Base-by-base conservation (phyloP, 2,888 invertebrate species). In the Bhutanitis thaidina region DNA sequence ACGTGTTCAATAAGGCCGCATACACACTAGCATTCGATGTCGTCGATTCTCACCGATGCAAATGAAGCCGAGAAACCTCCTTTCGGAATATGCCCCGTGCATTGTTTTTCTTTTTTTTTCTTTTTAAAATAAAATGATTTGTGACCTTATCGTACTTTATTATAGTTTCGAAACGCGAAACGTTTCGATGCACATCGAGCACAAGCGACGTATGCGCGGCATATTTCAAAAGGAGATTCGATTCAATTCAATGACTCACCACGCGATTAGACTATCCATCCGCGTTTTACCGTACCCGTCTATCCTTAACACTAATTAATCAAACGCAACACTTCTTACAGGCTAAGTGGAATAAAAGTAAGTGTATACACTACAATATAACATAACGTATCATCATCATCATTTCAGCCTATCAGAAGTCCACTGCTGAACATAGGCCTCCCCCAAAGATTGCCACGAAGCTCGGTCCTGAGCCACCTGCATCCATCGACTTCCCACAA, bases 21-120 rank as follows among this genome's bases (percentile, higher is more conserved):
- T 81, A 78, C 82, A 81, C 85, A 82, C 80, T 77, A 81, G 82
- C 77, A 74, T 79, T 80, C 80, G 80, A 82, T 80, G 81, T 82
- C 73, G 62, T 67, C 77, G 74, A 79, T 69, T 72, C 74, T 71
- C 66, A 77, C 81, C 78, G 77, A 82, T 80, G 83, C 67, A 77
- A 85, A 84, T 77, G 79, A 70, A 72, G 79, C 84, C 77, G 61
- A 68, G 25, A 13, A 63, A 68, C 59, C 78, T 78, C 79, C 83
- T 76, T 80, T 79, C 79, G 83, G 59, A 82, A 84, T 79, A 80
- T 71, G 80, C 74, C n/a, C n/a, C n/a, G n/a, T n/a, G n/a, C n/a
- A n/a, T n/a, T n/a, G n/a, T n/a, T n/a, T n/a, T 38, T 34, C 7
- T 12, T 52, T 41, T 48, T 43, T 53, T 65, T 49, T 55, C 52